phyloP scores from a whole-genome alignment of 2,113 vertebrate genomes.

The Myiopsitta monachus region DNA sequence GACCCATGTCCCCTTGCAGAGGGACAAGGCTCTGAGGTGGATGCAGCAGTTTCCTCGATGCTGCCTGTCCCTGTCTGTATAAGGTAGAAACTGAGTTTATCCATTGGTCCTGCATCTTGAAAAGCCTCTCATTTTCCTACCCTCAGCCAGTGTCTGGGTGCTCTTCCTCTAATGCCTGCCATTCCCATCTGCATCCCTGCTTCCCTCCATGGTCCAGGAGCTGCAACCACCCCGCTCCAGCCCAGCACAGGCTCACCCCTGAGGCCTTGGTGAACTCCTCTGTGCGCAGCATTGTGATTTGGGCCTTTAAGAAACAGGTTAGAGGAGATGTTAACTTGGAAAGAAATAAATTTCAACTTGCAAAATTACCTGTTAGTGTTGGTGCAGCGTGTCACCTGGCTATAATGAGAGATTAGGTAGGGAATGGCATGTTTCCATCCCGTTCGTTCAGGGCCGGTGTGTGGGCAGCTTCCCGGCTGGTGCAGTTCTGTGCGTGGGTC shows the following conservation, averaged over 20 bases:
- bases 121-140: not conserved
- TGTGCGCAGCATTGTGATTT: rapidly evolving
- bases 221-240: not conserved
- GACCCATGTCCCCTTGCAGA: not conserved
- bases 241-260: rapidly evolving
- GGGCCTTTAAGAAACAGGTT: not conserved
- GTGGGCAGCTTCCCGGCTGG: not conserved
- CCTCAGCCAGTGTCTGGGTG: not conserved
- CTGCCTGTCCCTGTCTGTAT: not conserved
- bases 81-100: not conserved
- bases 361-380: not conserved
- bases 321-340: not conserved
- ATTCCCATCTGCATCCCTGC: not conserved
- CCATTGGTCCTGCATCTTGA: rapidly evolving
- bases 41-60: rapidly evolving
- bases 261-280: rapidly evolving
- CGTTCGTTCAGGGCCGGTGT: rapidly evolving
- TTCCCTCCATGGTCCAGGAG: rapidly evolving
- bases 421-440: not conserved
- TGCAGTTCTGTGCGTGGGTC: not conserved
- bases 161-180: rapidly evolving
- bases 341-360: not conserved
- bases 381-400: not conserved
- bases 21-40: not conserved
- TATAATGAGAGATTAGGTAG: not conserved